phyloP scores from a whole-genome alignment of 1,140 invertebrate species.

The Drosophila watanabei region DNA sequence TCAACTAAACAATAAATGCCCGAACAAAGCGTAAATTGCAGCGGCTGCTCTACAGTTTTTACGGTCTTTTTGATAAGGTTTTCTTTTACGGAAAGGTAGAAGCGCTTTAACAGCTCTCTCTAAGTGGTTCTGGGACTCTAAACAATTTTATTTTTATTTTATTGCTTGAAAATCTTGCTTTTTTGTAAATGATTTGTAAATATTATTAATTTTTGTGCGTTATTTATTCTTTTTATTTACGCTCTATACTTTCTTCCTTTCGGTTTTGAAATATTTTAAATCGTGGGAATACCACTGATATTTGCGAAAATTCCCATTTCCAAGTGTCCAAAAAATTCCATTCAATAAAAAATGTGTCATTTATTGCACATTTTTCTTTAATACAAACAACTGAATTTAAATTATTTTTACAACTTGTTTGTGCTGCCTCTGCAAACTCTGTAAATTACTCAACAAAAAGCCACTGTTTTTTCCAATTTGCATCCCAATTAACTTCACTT shows the following conservation, averaged over 20 bases:
- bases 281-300: too few relatives aligned
- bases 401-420: not conserved
- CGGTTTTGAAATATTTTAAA: too few relatives aligned
- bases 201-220: not conserved
- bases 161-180: not conserved
- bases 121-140: not conserved
- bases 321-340: not conserved
- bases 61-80: conserved; percentile 1
- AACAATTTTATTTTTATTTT: not conserved
- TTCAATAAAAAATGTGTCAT: not conserved
- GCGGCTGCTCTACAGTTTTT: conserved; percentile 5
- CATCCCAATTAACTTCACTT: conserved; percentile 28
- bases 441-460: not conserved
- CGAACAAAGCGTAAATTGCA: conserved; percentile 1
- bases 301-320: too few relatives aligned
- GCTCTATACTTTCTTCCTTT: too few relatives aligned
- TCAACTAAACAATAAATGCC: conserved; percentile 36
- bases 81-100: conserved; percentile 8
- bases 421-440: too few relatives aligned
- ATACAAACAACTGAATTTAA: not conserved
- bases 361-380: not conserved
- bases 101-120: not conserved
- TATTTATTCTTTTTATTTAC: not conserved
- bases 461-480: conserved; percentile 13
- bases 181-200: not conserved